phyloP scores from a whole-genome alignment of 2,888 invertebrate genomes.

The Exocentrus adspersus region DNA sequence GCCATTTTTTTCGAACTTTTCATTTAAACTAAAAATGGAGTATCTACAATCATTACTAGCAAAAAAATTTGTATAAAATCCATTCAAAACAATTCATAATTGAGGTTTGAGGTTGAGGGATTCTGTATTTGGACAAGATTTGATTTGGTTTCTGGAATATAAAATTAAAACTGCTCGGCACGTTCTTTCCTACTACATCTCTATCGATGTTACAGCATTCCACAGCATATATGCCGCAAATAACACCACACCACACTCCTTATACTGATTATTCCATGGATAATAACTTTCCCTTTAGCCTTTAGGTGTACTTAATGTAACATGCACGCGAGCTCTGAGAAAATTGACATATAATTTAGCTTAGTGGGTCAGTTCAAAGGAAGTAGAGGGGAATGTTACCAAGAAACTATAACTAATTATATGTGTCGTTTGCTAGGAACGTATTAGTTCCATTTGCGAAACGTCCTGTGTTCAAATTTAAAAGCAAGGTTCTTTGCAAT shows the following conservation, averaged over 20 bases:
- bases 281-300: conserved; percentile 6
- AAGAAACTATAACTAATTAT: conserved; percentile 16
- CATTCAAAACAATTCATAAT: too few relatives aligned
- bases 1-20: too few relatives aligned
- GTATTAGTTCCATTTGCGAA: neutral
- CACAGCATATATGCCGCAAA: neutral
- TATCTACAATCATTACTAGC: too few relatives aligned
- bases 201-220: neutral
- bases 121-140: too few relatives aligned
- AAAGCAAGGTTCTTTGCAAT: neutral
- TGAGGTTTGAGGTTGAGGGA: too few relatives aligned
- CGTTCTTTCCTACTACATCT: neutral
- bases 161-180: too few relatives aligned
- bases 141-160: too few relatives aligned
- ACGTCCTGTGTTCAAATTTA: neutral
- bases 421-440: neutral
- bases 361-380: conserved; percentile 15
- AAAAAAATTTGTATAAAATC: too few relatives aligned
- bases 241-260: neutral
- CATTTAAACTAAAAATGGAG: too few relatives aligned
- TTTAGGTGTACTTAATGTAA: neutral
- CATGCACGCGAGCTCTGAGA: conserved; percentile 15
- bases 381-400: conserved; percentile 4
- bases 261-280: conserved; percentile 5
- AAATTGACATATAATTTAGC: conserved; percentile 21